A percentile compares a stretch with the other conserved stretches of the same genome.
phyloP scores from a whole-genome alignment of 2,888 invertebrate genomes.

The Pristionchus japonicus region DNA sequence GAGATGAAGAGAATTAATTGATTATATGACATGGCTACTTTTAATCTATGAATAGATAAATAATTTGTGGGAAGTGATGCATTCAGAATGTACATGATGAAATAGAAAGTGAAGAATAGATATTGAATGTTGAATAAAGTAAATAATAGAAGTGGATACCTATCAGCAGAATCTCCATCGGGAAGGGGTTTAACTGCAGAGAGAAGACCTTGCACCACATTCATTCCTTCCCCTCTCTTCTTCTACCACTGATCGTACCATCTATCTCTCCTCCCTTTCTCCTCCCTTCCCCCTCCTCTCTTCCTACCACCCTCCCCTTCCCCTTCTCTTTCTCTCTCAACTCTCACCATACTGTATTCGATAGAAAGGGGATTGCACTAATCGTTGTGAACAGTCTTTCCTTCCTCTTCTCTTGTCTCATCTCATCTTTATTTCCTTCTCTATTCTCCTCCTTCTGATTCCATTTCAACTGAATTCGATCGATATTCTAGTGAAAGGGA shows the following conservation, averaged over 20 bases:
- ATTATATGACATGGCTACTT: background rate
- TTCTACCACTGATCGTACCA: conserved; percentile 14
- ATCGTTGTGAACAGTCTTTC: too few species aligned
- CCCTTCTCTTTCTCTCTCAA: background rate
- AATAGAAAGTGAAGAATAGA: background rate
- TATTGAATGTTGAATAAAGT: background rate
- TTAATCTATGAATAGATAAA: background rate
- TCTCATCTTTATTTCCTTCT: background rate
- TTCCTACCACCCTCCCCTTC: background rate
- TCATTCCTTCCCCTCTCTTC: conserved; percentile 62
- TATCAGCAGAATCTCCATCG: conserved; percentile 58
- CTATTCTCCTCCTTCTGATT: conserved; percentile 12
- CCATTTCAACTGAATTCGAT: too few species aligned
- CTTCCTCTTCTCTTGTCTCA: background rate
- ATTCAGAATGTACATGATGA: background rate
- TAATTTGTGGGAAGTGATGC: background rate
- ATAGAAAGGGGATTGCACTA: conserved; percentile 17
- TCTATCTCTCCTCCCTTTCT: conserved; percentile 14
- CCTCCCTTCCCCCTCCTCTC: background rate
- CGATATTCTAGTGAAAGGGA: background rate
- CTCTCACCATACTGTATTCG: conserved; percentile 24
- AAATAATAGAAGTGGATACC: conserved; percentile 27
- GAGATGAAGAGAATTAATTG: background rate
- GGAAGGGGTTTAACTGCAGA: conserved; percentile 70
- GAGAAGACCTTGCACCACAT: conserved; percentile 71